Percentiles rank a stretch among this genome's conserved stretches.
Conservation (phyloP, 2,888 invertebrate genomes). For the Silvanus unidentatus region DNA sequence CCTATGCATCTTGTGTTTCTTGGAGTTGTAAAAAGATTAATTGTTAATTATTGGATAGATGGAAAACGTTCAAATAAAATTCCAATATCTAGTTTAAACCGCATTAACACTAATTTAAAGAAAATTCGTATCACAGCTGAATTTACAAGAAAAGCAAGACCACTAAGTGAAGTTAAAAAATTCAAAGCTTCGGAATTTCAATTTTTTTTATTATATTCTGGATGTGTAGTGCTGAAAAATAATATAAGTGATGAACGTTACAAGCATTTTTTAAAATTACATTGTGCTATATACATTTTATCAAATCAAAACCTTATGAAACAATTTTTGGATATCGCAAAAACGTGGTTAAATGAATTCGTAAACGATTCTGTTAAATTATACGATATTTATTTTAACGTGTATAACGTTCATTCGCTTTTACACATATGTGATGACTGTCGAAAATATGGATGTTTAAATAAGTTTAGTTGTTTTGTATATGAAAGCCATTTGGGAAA, state of each 20-base stretch:
- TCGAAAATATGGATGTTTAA: constrained; percentile 3
- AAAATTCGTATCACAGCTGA: constrained; percentile 6
- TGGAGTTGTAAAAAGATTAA: constrained; percentile 15
- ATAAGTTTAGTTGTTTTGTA: constrained; percentile 10
- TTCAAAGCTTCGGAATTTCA: constrained; percentile 13
- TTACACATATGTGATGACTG: constrained; percentile 8
- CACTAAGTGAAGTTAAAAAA: constrained; percentile 9
- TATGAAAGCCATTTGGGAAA: constrained; percentile 9
- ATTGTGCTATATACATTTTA: constrained; percentile 11
- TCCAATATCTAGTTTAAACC: constrained; percentile 5
- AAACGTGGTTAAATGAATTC: constrained; percentile 6
- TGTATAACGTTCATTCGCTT: constrained; percentile 7
- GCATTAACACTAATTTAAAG: constrained; percentile 5
- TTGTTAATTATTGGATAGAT: constrained; percentile 10
- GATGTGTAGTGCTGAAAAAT: neutral
- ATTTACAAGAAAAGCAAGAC: constrained; percentile 6
- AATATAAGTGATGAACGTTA: constrained; percentile 5
- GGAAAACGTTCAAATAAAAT: constrained; percentile 9
- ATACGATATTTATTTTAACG: constrained; percentile 1
- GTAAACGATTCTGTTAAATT: neutral
- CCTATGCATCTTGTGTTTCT: constrained; percentile 17
- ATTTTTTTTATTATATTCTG: constrained; percentile 8
- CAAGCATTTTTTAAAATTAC: constrained; percentile 9
- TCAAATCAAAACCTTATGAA: constrained; percentile 4
- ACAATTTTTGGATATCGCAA: constrained; percentile 8